phyloP scores from a whole-genome alignment of 1,140 invertebrate genomes.

The honey bee (Apis mellifera) region DNA sequence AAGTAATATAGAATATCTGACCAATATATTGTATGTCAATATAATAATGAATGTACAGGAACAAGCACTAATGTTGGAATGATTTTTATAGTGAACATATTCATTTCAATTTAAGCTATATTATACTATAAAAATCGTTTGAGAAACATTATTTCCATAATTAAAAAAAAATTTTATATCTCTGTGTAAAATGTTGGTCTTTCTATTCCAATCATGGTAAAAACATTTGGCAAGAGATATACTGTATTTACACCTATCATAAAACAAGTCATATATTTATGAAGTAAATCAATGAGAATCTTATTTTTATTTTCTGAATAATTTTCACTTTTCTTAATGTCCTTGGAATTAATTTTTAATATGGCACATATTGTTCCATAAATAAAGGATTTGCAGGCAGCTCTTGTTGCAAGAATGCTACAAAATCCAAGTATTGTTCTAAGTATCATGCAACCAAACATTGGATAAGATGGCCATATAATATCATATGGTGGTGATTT shows the following conservation, averaged over 20 bases:
- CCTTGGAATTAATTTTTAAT: conserved; percentile 84
- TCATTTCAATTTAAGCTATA: not conserved
- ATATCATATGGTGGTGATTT: conserved; percentile 87
- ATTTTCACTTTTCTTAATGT: conserved; percentile 84
- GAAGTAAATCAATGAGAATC: conserved; percentile 89
- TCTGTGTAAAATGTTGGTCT: conserved; percentile 92
- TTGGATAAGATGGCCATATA: conserved; percentile 88
- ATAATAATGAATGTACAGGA: not conserved
- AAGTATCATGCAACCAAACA: conserved; percentile 85
- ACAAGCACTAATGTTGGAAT: conserved; percentile 31
- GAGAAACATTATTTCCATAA: not conserved
- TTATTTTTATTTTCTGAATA: conserved; percentile 86
- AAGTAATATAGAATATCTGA: not conserved
- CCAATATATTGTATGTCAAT: not conserved
- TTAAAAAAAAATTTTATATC: conserved; percentile 82
- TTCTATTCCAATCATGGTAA: conserved; percentile 88
- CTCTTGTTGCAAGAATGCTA: conserved; percentile 86
- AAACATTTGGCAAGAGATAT: conserved; percentile 90
- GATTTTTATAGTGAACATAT: conserved; percentile 13
- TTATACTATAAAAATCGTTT: not conserved
- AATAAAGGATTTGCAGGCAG: conserved; percentile 86
- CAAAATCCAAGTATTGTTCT: conserved; percentile 89
- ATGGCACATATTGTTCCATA: conserved; percentile 87
- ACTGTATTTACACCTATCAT: conserved; percentile 89
- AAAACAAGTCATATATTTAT: conserved; percentile 90